Evolutionary conservation across 2,113 vertebrate genomes (phyloP).

Genomic region (Zosterops pallidus): DNA sequence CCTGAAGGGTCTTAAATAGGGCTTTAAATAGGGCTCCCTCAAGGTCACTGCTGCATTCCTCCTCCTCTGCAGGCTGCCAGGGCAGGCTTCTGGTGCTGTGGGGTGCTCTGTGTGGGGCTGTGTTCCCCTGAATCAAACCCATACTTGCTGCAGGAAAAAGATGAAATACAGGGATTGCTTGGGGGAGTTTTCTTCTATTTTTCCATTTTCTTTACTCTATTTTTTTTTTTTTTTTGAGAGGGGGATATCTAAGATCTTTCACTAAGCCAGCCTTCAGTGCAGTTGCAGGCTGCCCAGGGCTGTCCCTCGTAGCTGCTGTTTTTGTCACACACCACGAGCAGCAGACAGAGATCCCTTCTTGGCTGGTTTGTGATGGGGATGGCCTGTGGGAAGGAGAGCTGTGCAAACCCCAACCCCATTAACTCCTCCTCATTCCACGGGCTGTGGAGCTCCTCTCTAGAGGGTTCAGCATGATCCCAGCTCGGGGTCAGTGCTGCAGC

Average conservation of each 20-base stretch:
- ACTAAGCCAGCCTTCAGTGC: background rate
- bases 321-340: background rate
- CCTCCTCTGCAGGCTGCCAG: background rate
- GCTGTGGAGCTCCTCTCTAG: rapidly evolving
- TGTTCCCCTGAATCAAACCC: background rate
- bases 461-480: rapidly evolving
- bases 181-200: rapidly evolving
- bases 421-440: rapidly evolving
- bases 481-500: rapidly evolving
- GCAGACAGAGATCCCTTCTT: background rate
- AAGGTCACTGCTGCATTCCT: background rate
- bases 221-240: background rate
- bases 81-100: background rate
- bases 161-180: background rate
- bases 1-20: background rate
- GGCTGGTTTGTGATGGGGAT: background rate
- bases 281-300: background rate
- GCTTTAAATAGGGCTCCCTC: background rate
- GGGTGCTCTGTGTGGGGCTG: background rate
- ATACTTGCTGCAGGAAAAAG: background rate
- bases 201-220: background rate
- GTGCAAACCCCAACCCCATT: background rate
- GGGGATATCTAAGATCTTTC: background rate
- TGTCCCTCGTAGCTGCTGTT: background rate
- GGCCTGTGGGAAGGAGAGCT: background rate